A percentile compares a stretch with the other conserved stretches of the same genome.
Evolutionary conservation across 2,113 vertebrate species (phyloP).

Genomic region (Hypomesus transpacificus): DNA sequence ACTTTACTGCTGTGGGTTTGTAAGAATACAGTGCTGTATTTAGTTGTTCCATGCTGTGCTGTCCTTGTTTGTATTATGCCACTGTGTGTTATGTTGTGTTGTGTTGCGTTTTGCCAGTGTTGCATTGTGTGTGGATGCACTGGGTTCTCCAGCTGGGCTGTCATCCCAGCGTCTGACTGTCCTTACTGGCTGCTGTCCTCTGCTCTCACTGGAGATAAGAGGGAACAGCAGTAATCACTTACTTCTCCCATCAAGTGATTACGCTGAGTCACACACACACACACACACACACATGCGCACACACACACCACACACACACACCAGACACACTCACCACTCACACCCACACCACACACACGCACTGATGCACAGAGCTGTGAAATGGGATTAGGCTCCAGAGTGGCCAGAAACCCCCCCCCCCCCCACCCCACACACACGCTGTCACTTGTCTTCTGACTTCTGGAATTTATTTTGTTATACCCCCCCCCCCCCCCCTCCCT

Average conservation of each 20-base stretch:
- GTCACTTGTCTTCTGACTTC: conserved; percentile 44
- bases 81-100: neutral
- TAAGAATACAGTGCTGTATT: no score
- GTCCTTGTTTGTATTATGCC: no score
- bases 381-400: conserved; percentile 68
- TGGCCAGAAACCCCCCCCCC: conserved; percentile 26
- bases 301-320: no score
- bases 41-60: no score
- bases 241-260: conserved; percentile 70
- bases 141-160: conserved; percentile 44
- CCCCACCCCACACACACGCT: no score
- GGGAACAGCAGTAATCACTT: conserved; percentile 67
- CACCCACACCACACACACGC: neutral
- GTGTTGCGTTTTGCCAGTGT: neutral
- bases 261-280: conserved; percentile 40
- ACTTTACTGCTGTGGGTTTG: no score
- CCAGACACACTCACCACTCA: no score
- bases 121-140: conserved; percentile 21
- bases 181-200: conserved; percentile 47
- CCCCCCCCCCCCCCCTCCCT: neutral
- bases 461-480: conserved; percentile 45
- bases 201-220: conserved; percentile 65
- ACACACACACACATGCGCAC: no score
- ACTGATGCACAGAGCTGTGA: conserved; percentile 48
- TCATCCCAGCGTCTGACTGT: conserved; percentile 48